Conservation (phyloP, 2,797 vertebrate species). For the Eupleurogrammus muticus region DNA sequence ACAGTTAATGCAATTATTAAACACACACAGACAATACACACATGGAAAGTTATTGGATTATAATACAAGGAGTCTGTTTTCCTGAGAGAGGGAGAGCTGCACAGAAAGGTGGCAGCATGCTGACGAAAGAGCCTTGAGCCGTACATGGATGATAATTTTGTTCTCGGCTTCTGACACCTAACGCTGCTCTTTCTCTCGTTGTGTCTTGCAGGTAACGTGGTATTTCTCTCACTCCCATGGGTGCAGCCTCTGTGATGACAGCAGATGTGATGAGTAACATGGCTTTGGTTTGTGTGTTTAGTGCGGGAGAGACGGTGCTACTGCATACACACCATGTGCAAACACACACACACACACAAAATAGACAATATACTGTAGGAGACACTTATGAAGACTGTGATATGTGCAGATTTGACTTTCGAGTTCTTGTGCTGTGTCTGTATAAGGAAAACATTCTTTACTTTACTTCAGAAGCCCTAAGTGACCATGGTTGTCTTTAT, state of each 20-base stretch:
- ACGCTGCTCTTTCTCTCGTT: constrained; percentile 48
- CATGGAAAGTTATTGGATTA: not conserved
- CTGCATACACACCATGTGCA: constrained; percentile 4
- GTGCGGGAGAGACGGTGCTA: not conserved
- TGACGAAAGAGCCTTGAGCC: too few species aligned
- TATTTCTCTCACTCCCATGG: constrained; percentile 47
- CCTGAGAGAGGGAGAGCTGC: not conserved
- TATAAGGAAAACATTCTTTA: not conserved
- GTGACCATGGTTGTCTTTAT: too few species aligned
- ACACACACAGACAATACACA: not conserved
- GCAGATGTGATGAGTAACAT: constrained; percentile 69
- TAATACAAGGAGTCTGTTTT: not conserved
- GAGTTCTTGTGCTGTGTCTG: not conserved
- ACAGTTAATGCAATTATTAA: not conserved
- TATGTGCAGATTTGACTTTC: not conserved
- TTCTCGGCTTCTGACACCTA: constrained; percentile 19
- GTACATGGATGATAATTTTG: not conserved
- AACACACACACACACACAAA: not conserved
- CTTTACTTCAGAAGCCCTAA: not conserved
- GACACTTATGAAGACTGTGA: not conserved
- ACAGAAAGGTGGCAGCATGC: too few species aligned
- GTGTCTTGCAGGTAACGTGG: constrained; percentile 80
- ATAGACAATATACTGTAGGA: not conserved
- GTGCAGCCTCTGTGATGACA: constrained; percentile 39
- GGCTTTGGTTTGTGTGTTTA: constrained; percentile 33